A percentile compares a stretch with the other conserved stretches of the same genome.
Evolutionary conservation across 1,140 invertebrate species (phyloP).

Genomic region (Drosophila punjabiensis): DNA sequence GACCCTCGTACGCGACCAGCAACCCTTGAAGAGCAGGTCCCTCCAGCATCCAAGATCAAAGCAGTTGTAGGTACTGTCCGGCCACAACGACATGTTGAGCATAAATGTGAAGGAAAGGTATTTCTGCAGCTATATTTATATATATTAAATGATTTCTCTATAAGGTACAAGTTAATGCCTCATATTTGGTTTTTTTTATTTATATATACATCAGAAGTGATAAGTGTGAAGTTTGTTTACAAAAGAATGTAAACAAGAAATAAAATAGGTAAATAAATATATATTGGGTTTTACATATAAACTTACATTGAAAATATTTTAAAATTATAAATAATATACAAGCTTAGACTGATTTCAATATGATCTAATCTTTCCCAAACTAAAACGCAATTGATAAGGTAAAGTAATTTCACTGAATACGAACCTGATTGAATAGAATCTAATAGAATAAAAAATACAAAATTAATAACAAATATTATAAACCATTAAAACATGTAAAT

Average conservation of each 20-base stretch:
- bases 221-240: not conserved
- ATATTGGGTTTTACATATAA: not conserved
- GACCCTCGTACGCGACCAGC: constrained; percentile 1
- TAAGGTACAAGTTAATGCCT: not conserved
- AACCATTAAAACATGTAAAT: not conserved
- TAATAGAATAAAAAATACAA: no score
- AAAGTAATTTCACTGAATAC: not conserved
- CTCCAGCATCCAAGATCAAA: constrained; percentile 8
- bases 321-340: not conserved
- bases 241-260: not conserved
- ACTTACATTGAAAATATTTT: not conserved
- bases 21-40: constrained; percentile 24
- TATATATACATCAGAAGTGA: not conserved
- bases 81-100: not conserved
- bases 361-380: not conserved
- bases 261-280: not conserved
- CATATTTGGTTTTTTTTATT: constrained; percentile 1
- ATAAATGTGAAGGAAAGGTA: not conserved
- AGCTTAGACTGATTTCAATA: not conserved
- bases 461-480: not conserved
- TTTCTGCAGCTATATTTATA: not conserved
- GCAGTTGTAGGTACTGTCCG: not conserved
- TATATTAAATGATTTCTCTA: not conserved
- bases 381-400: constrained; percentile 1
- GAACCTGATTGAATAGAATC: not conserved